Percentiles rank a stretch among this genome's conserved stretches.
Evolutionary conservation across 2,113 vertebrate species (phyloP).

Genomic region (Anthoscopus minutus): DNA sequence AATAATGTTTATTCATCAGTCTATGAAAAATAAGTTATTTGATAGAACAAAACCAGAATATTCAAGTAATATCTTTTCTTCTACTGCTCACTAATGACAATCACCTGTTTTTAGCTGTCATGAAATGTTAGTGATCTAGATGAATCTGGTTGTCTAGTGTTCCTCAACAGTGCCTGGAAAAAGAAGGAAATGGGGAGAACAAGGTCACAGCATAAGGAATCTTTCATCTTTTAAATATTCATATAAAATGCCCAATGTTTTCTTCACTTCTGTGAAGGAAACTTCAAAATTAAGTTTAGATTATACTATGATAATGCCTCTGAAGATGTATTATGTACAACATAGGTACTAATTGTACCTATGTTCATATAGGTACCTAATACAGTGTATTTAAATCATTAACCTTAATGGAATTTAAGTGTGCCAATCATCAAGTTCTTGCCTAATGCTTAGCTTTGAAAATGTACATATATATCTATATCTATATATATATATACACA

Average conservation of each 20-base stretch:
- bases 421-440: background rate
- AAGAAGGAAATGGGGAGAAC: background rate
- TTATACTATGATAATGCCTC: background rate
- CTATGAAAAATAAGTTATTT: background rate
- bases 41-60: background rate
- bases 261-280: background rate
- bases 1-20: background rate
- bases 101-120: background rate
- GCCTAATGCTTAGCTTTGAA: background rate
- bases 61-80: background rate
- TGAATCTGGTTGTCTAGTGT: background rate
- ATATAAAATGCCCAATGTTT: background rate
- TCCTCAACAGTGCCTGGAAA: background rate
- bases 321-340: background rate
- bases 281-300: background rate
- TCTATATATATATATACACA: no score
- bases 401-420: background rate
- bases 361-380: no score
- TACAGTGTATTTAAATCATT: background rate
- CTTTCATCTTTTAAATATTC: background rate
- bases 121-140: background rate
- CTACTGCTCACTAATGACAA: background rate
- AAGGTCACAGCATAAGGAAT: background rate
- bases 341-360: background rate
- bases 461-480: background rate